A percentile compares a stretch with the other conserved stretches of the same genome.
Evolutionary conservation across 1,140 invertebrate genomes (phyloP).

Genomic region (Zaprionus capensis): DNA sequence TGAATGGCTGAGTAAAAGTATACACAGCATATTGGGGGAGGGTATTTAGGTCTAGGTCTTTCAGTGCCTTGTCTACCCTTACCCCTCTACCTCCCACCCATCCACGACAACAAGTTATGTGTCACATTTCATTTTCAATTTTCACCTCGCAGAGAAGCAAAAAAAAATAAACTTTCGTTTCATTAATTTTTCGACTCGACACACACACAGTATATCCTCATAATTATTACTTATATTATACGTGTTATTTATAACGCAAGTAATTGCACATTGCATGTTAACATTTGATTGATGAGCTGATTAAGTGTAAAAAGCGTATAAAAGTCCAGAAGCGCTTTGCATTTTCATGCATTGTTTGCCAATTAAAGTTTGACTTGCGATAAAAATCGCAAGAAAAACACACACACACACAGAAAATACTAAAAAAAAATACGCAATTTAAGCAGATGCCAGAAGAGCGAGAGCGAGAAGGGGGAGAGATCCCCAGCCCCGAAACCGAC

Average conservation of each 20-base stretch:
- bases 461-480: background rate
- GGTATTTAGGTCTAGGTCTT: constrained; percentile 50
- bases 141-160: background rate
- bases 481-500: background rate
- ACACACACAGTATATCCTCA: constrained; percentile 31
- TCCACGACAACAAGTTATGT: constrained; percentile 16
- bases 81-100: background rate
- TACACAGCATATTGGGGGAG: constrained; percentile 28
- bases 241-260: constrained; percentile 44
- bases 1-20: constrained; percentile 37
- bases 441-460: constrained; percentile 59
- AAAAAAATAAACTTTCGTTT: constrained; percentile 33
- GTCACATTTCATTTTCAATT: constrained; percentile 45
- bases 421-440: constrained; percentile 34
- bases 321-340: constrained; percentile 58
- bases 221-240: constrained; percentile 20
- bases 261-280: constrained; percentile 54
- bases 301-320: constrained; percentile 36
- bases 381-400: constrained; percentile 65
- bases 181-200: constrained; percentile 37
- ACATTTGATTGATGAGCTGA: constrained; percentile 58
- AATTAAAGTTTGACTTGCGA: constrained; percentile 69
- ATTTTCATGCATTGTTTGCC: constrained; percentile 63
- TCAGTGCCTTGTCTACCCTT: background rate
- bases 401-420: constrained; percentile 27